phyloP scores from a whole-genome alignment of 2,888 invertebrate species.

The Iphiclides podalirius region DNA sequence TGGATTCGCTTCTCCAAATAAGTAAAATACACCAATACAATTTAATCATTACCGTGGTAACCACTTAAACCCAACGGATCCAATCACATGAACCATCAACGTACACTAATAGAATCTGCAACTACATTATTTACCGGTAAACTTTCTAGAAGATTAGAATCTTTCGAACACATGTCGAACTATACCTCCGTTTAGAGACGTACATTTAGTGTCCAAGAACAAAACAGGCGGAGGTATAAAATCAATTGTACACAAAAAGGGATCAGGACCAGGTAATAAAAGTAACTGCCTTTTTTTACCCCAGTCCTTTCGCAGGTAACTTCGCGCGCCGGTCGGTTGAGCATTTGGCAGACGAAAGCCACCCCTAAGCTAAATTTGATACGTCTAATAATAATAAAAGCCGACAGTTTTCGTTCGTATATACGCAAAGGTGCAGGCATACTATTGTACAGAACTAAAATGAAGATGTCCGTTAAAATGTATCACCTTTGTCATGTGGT shows the following conservation, averaged over 20 bases:
- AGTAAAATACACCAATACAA: too few relatives aligned
- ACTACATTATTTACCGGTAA: too few relatives aligned
- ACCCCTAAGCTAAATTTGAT: constrained; percentile 21
- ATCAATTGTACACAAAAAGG: constrained; percentile 21
- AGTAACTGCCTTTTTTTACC: constrained; percentile 18
- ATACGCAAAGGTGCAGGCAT: neutral
- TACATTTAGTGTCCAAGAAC: constrained; percentile 8
- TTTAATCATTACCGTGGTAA: too few relatives aligned
- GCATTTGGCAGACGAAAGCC: constrained; percentile 20
- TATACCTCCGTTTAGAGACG: neutral
- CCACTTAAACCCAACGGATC: too few relatives aligned
- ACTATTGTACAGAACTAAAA: neutral
- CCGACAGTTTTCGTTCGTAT: neutral
- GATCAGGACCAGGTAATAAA: constrained; percentile 24
- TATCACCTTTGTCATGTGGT: too few relatives aligned
- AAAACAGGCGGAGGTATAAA: constrained; percentile 16
- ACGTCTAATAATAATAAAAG: constrained; percentile 6
- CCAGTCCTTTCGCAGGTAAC: constrained; percentile 27
- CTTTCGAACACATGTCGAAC: constrained; percentile 6
- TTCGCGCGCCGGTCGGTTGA: constrained; percentile 30
- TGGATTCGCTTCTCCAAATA: too few relatives aligned
- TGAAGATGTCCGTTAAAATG: too few relatives aligned
- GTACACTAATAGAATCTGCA: too few relatives aligned
- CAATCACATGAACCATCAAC: too few relatives aligned
- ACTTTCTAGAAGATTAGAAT: too few relatives aligned